A percentile compares a stretch with the other conserved stretches of the same genome.
phyloP scores from a whole-genome alignment of 2,797 vertebrate genomes.

The Okamejei kenojei region DNA sequence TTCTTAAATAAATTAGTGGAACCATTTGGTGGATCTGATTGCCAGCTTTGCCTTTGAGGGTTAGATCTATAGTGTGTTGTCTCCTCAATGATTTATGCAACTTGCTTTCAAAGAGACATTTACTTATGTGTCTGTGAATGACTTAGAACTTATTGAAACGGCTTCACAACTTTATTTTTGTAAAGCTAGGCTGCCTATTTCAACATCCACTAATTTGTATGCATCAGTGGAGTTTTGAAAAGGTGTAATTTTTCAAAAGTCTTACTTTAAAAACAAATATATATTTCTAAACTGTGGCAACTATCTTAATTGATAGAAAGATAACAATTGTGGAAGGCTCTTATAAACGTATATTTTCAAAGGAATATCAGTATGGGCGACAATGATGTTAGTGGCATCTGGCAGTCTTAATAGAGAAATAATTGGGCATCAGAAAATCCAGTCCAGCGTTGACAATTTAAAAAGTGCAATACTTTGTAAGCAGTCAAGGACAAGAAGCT shows the following conservation, averaged over 20 bases:
- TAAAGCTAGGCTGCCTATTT: not conserved
- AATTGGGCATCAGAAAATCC: not conserved
- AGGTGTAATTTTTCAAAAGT: not conserved
- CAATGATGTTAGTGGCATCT: not conserved
- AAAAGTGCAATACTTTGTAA: not conserved
- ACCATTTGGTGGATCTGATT: not conserved
- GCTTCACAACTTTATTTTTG: too few relatives aligned
- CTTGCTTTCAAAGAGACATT: constrained; percentile 27
- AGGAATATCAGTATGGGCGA: not conserved
- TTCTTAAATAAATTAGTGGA: not conserved
- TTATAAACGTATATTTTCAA: not conserved
- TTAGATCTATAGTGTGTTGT: not conserved
- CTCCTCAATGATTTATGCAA: not conserved
- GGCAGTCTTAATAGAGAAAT: not conserved
- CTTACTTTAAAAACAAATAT: not conserved
- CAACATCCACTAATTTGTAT: not conserved
- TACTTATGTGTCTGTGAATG: not conserved
- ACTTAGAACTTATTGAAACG: not conserved
- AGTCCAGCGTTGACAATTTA: not conserved
- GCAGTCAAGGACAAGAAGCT: not conserved
- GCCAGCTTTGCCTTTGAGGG: not conserved
- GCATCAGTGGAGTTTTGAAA: not conserved
- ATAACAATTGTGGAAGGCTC: not conserved
- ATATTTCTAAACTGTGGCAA: not conserved
- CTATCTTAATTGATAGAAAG: not conserved